Base-by-base conservation (phyloP, 2,113 vertebrate species). In the Aegithalos caudatus region DNA sequence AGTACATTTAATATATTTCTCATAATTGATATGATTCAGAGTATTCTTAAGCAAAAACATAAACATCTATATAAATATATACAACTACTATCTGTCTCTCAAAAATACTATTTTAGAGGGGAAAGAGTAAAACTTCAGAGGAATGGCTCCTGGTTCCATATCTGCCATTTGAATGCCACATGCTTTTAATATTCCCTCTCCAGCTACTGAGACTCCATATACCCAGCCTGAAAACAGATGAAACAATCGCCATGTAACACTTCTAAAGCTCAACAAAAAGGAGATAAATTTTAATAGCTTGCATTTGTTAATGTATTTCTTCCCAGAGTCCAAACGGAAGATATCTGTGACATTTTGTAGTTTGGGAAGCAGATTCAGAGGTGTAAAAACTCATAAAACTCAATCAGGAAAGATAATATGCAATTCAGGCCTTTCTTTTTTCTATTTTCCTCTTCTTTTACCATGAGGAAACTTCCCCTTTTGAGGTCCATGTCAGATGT, bases 211-310 rank as follows among this genome's bases (percentile, higher is more conserved):
- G 31, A 15, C 6, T 82, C 12, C 33, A 33, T 9, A 54, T 7
- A 61, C 4, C 14, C 33, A 69, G 45, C 6, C 81, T 69, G 37
- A 73, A 81, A 94, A 65, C 16, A 29, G 21, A 22, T 21, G 10
- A 29, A 50, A 77, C 7, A 28, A 67, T 29, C 3, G 73, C 20
- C 1, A 1, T 0, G 0, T 29, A 72, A 70, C 12, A 29, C 29
- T 80, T 85, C 24, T 67, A 40, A 80, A 78, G 22, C 51, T 84
- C 44, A 44, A 20, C 11, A 38, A 14, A 28, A 47, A 28, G 31
- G 5, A 9, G 1, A 2, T 16, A 7, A n/a, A 7, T 37, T 74
- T 79, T 53, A 64, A 56, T 74, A 61, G 3, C 10, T 81, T 88
- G 33, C 11, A 64, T 58, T 94, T 78, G 14, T 50, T 74, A 33